phyloP scores from a whole-genome alignment of 2,797 vertebrate genomes.

The Emys orbicularis region DNA sequence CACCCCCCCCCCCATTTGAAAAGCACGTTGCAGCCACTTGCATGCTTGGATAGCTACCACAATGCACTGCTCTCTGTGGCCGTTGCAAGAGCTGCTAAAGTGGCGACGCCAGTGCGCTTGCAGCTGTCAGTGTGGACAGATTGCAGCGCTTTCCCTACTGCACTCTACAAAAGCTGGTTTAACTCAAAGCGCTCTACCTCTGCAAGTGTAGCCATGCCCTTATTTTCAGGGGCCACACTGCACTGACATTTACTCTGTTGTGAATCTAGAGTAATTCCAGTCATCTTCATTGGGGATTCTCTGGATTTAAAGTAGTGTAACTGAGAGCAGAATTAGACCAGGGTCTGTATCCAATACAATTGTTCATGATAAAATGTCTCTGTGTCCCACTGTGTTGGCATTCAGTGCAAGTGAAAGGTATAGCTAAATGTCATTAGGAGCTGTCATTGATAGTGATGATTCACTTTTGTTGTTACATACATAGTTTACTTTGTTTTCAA shows the following conservation, averaged over 20 bases:
- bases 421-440: background rate
- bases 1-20: too few relatives aligned
- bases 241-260: background rate
- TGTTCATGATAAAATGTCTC: background rate
- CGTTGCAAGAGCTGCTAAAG: too few relatives aligned
- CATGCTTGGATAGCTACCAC: too few relatives aligned
- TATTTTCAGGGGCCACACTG: background rate
- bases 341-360: background rate
- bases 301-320: background rate
- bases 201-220: too few relatives aligned
- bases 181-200: too few relatives aligned
- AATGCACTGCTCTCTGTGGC: too few relatives aligned
- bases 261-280: background rate
- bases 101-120: too few relatives aligned
- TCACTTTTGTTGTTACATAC: background rate
- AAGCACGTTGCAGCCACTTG: too few relatives aligned
- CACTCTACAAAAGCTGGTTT: too few relatives aligned
- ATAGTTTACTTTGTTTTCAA: slow-evolving; percentile 42
- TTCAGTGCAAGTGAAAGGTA: slow-evolving; percentile 31
- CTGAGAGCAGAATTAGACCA: background rate
- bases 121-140: too few relatives aligned
- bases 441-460: background rate
- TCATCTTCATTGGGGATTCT: background rate
- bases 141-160: too few relatives aligned
- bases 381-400: background rate